These are phyloP conservation scores for Notodonta ziczac DNA, from an alignment of 2,888 invertebrate genomes.

Conservation along the genomic window DNA sequence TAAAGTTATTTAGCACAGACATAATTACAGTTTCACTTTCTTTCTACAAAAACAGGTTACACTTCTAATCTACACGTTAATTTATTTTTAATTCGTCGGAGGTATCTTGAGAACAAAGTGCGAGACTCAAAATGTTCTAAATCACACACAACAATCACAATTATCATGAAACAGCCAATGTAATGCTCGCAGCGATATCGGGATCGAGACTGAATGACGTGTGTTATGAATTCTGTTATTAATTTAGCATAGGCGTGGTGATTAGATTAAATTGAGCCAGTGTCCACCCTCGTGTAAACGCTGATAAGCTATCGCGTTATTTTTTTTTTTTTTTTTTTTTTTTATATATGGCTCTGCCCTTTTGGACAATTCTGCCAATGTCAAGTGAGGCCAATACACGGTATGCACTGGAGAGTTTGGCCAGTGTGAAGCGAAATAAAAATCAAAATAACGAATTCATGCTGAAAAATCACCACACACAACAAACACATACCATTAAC, in stretches of 20 bases:
- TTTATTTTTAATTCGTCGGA: constrained; percentile 14
- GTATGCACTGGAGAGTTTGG: too few species aligned
- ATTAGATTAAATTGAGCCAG: constrained; percentile 44
- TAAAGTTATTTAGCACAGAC: constrained; percentile 77
- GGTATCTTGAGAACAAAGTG: constrained; percentile 15
- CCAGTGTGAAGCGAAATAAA: too few species aligned
- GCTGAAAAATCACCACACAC: too few species aligned
- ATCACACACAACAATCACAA: constrained; percentile 23
- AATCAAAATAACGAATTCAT: too few species aligned
- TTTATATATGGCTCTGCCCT: too few species aligned
- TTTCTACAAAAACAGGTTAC: constrained; percentile 32
- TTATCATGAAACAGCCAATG: constrained; percentile 20
- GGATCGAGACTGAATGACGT: constrained; percentile 24
- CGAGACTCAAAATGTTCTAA: constrained; percentile 18
- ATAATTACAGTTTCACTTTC: constrained; percentile 42
- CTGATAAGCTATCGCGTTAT: constrained; percentile 48
- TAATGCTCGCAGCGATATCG: constrained; percentile 16
- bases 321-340: too few species aligned
- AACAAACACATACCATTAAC: too few species aligned
- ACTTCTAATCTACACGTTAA: constrained; percentile 21
- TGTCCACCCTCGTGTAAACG: constrained; percentile 38
- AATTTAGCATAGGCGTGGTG: constrained; percentile 58
- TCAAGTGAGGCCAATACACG: too few species aligned
- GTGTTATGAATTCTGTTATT: constrained; percentile 26
- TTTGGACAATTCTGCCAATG: too few species aligned